A percentile compares a stretch with the other conserved stretches of the same genome.
phyloP scores from a whole-genome alignment of 2,888 invertebrate species.

The Dendrolimus houi region DNA sequence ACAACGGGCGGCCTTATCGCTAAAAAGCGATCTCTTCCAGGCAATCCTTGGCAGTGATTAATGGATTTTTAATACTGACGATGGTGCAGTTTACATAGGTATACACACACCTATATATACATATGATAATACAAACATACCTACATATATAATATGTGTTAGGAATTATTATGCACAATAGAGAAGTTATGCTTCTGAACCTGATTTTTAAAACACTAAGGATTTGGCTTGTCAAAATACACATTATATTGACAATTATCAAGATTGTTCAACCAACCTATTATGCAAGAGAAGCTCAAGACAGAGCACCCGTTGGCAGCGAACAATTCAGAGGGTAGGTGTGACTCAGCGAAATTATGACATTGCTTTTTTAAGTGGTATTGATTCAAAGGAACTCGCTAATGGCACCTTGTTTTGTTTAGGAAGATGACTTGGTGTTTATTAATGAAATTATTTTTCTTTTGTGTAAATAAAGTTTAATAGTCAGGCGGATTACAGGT shows the following conservation, averaged over 20 bases:
- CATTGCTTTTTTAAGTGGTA: constrained; percentile 46
- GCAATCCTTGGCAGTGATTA: no score
- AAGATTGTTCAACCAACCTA: constrained; percentile 21
- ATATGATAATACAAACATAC: no score
- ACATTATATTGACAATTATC: constrained; percentile 22
- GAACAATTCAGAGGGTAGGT: constrained; percentile 50
- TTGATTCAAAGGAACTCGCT: constrained; percentile 59
- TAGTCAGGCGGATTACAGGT: constrained; percentile 2
- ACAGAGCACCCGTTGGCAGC: constrained; percentile 37
- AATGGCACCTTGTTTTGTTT: constrained; percentile 62
- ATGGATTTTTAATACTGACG: no score
- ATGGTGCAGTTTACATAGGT: no score
- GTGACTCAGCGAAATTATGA: constrained; percentile 61
- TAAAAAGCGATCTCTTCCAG: no score
- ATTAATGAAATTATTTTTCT: constrained; percentile 16
- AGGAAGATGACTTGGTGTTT: constrained; percentile 50
- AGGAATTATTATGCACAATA: no score
- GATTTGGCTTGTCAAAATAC: no score
- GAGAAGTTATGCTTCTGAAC: no score
- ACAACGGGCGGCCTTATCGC: no score
- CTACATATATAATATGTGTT: no score
- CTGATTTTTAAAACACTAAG: no score
- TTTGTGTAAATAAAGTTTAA: constrained; percentile 14
- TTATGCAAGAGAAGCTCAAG: constrained; percentile 29
- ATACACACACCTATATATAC: no score